Evolutionary conservation across 2,113 vertebrate species (phyloP).

Genomic region (Oxyruncus cristatus): DNA sequence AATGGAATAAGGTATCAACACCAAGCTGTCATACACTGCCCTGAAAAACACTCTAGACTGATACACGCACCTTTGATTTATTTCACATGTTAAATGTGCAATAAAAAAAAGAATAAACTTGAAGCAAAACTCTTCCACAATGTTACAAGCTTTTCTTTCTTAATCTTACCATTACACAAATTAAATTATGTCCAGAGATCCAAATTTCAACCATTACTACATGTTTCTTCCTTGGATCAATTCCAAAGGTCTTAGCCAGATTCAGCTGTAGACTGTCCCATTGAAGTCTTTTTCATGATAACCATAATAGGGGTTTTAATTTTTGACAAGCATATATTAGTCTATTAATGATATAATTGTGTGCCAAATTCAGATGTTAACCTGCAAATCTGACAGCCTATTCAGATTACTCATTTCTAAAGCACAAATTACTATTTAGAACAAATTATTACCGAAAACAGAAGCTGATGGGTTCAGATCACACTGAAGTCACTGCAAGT

Average conservation of each 20-base stretch:
- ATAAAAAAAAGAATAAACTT: background rate
- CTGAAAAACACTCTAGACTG: background rate
- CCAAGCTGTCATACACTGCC: background rate
- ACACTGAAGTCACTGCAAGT: background rate
- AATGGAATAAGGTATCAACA: background rate
- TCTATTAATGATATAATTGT: background rate
- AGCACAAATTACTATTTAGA: background rate
- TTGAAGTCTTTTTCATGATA: constrained; percentile 34
- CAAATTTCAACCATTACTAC: background rate
- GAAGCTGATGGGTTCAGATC: background rate
- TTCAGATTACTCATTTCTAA: background rate
- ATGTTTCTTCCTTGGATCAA: background rate
- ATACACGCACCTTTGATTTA: background rate
- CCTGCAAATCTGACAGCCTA: background rate
- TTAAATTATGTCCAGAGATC: background rate
- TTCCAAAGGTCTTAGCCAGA: background rate
- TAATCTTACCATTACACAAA: background rate
- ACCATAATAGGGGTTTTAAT: background rate
- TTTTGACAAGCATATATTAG: background rate
- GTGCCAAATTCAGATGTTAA: background rate
- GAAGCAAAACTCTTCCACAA: background rate
- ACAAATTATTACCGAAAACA: background rate
- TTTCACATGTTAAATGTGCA: background rate
- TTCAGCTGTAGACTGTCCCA: background rate
- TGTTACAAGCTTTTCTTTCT: background rate